These are phyloP conservation scores for Ectobius pallidus DNA, from an alignment of 2,888 invertebrate genomes.

Conservation along the genomic window DNA sequence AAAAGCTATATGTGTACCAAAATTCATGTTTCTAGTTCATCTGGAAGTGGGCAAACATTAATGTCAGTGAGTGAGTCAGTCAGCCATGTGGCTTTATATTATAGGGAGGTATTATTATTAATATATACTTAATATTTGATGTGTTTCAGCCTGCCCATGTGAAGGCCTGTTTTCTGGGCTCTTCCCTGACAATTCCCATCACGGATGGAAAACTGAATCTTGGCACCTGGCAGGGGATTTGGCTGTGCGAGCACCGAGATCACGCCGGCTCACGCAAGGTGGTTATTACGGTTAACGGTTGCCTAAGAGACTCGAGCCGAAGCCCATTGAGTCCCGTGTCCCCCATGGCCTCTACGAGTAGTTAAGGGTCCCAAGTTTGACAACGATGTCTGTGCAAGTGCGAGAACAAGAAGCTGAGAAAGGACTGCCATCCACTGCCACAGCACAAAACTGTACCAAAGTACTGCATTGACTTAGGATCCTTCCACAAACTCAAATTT, in stretches of 20 bases:
- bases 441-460: slow-evolving; percentile 44
- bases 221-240: slow-evolving; percentile 98
- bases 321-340: slow-evolving; percentile 86
- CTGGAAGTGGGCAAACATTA: no score
- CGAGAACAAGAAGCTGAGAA: slow-evolving; percentile 38
- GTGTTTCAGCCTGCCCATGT: slow-evolving; percentile 89
- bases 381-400: slow-evolving; percentile 30
- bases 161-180: slow-evolving; percentile 95
- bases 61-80: no score
- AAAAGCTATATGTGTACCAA: no score
- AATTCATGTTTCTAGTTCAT: no score
- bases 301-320: slow-evolving; percentile 82
- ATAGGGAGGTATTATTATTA: no score
- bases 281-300: slow-evolving; percentile 88
- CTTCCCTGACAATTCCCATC: slow-evolving; percentile 93
- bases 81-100: no score
- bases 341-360: slow-evolving; percentile 88
- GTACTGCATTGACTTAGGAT: slow-evolving; percentile 35
- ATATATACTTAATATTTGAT: no score
- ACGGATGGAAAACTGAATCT: slow-evolving; percentile 94
- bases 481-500: slow-evolving; percentile 42
- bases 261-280: slow-evolving; percentile 91
- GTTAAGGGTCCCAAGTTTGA: slow-evolving; percentile 63
- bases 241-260: slow-evolving; percentile 98
- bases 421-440: slow-evolving; percentile 49